A percentile compares a stretch with the other conserved stretches of the same genome.
phyloP scores from a whole-genome alignment of 2,113 vertebrate genomes.

The Aegotheles bennettii region DNA sequence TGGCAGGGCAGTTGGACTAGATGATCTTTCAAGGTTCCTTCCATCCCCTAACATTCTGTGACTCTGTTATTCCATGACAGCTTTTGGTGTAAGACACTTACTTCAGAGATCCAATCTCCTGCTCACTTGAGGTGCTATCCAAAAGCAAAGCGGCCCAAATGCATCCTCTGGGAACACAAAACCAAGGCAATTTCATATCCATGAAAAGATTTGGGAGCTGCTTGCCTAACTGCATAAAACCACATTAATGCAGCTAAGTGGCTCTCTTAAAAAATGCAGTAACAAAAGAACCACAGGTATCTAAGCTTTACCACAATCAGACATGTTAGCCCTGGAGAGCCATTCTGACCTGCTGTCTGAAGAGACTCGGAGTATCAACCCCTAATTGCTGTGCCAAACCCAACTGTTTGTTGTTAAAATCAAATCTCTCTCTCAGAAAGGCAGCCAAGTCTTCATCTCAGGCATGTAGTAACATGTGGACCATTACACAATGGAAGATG shows the following conservation, averaged over 20 bases:
- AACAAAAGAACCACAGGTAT: background rate
- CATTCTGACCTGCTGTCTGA: background rate
- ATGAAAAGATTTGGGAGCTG: background rate
- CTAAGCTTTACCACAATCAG: background rate
- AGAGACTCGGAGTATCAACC: background rate
- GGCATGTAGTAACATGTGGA: background rate
- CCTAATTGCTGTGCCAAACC: background rate
- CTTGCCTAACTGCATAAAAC: background rate
- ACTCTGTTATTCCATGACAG: too few species aligned
- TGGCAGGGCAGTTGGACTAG: too few species aligned
- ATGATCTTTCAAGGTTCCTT: too few species aligned
- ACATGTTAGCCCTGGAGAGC: background rate
- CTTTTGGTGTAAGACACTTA: background rate
- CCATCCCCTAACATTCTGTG: too few species aligned
- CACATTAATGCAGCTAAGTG: fast-evolving
- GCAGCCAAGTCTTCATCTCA: background rate
- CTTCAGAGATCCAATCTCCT: background rate
- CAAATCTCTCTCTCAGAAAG: background rate
- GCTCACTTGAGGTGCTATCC: background rate
- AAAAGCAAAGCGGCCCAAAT: background rate
- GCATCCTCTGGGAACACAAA: background rate
- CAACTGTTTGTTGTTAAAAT: background rate
- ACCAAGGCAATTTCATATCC: background rate
- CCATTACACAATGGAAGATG: background rate
- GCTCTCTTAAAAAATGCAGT: background rate